Evolutionary conservation across 2,888 invertebrate species (phyloP).

Genomic region (Proisotoma minuta): DNA sequence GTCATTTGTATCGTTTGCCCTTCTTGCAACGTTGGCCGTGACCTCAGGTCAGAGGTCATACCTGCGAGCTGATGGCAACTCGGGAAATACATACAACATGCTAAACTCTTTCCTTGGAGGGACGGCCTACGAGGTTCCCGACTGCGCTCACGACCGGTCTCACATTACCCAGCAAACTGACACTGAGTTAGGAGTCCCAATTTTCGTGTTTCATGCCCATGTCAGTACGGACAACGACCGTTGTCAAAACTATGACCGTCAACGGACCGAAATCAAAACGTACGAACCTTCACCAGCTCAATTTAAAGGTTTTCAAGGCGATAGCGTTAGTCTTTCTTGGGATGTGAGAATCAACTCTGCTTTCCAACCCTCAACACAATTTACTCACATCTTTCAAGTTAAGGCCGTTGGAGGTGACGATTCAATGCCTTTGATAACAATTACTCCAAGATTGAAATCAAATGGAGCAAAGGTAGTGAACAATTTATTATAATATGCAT

Average conservation of each 20-base stretch:
- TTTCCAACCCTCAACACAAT: conserved; percentile 39
- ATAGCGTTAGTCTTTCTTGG: conserved; percentile 40
- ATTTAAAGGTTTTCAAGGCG: conserved; percentile 28
- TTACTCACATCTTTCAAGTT: conserved; percentile 41
- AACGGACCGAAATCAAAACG: conserved; percentile 38
- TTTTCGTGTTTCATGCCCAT: conserved; percentile 40
- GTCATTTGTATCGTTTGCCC: too few species aligned
- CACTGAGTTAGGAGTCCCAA: conserved; percentile 18
- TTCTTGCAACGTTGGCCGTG: too few species aligned
- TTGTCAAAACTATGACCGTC: conserved; percentile 37
- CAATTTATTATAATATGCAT: neutral
- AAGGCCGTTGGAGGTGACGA: conserved; percentile 40
- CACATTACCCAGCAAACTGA: conserved; percentile 36
- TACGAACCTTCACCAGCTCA: conserved; percentile 17
- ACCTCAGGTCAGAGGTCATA: too few species aligned
- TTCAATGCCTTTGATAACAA: conserved; percentile 32
- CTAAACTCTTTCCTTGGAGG: conserved; percentile 36
- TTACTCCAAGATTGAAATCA: conserved; percentile 28
- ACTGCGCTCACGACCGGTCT: conserved; percentile 31
- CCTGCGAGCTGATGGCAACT: conserved; percentile 32
- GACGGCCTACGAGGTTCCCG: conserved; percentile 36
- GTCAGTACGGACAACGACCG: conserved; percentile 38
- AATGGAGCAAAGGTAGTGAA: conserved; percentile 9
- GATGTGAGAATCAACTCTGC: conserved; percentile 37
- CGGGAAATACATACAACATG: conserved; percentile 32